Conservation (phyloP, 2,888 invertebrate genomes). For the Parnassius smintheus region DNA sequence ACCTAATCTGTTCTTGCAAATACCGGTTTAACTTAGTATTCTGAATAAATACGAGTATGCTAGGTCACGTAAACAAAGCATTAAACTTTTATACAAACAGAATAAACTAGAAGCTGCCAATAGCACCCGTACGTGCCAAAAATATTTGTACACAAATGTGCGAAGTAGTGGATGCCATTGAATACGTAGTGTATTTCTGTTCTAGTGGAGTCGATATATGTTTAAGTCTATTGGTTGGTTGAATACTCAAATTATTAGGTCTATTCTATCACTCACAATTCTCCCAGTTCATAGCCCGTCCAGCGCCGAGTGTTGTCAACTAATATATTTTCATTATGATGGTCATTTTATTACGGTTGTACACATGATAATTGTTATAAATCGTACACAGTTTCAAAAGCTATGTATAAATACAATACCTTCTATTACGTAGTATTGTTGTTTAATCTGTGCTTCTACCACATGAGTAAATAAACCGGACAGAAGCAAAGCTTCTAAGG, state of each 20-base stretch:
- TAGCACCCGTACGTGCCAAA: slow-evolving; percentile 2
- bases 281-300: not conserved
- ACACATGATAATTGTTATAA: too few relatives aligned
- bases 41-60: slow-evolving; percentile 8
- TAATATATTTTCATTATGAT: too few relatives aligned
- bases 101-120: slow-evolving; percentile 14
- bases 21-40: not conserved
- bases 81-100: slow-evolving; percentile 19
- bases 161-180: not conserved
- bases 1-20: too few relatives aligned
- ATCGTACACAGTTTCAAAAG: too few relatives aligned
- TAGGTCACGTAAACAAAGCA: slow-evolving; percentile 17
- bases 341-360: too few relatives aligned
- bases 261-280: slow-evolving; percentile 1
- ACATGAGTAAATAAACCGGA: too few relatives aligned
- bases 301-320: too few relatives aligned
- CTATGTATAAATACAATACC: too few relatives aligned
- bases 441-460: too few relatives aligned
- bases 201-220: not conserved
- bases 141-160: not conserved
- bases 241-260: not conserved
- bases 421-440: too few relatives aligned
- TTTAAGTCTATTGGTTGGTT: not conserved
- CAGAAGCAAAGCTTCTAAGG: too few relatives aligned
- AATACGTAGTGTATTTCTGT: too few relatives aligned